phyloP scores from a whole-genome alignment of 2,797 vertebrate species.

The Xenops minutus region DNA sequence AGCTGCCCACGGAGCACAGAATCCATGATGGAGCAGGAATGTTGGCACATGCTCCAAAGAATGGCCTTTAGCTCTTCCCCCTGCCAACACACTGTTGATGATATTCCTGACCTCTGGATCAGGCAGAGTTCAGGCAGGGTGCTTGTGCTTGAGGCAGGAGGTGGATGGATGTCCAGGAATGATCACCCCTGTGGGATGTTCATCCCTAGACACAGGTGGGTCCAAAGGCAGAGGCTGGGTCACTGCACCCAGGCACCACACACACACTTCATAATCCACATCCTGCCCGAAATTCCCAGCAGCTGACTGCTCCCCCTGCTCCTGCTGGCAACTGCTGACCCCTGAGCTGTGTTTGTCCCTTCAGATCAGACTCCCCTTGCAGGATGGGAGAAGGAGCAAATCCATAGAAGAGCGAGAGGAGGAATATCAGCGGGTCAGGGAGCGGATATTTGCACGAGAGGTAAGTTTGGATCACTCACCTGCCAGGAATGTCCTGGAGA shows the following conservation, averaged over 20 bases:
- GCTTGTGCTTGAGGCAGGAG: not conserved
- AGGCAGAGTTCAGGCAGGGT: not conserved
- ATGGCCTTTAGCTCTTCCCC: not conserved
- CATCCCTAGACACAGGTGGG: not conserved
- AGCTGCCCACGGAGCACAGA: not conserved
- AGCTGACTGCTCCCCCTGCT: conserved; percentile 18
- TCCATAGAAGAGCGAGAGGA: conserved; percentile 98
- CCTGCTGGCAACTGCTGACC: conserved; percentile 67
- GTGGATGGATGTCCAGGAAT: not conserved
- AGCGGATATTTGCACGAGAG: conserved; percentile 98
- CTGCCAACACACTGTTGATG: not conserved
- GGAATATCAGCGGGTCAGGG: conserved; percentile 97
- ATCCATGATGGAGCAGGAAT: not conserved
- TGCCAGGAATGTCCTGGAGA: not conserved
- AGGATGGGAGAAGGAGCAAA: conserved; percentile 97
- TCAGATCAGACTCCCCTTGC: conserved; percentile 97
- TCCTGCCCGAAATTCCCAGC: not conserved
- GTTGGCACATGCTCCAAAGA: not conserved
- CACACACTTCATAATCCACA: not conserved
- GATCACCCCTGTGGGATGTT: not conserved
- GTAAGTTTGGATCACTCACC: conserved; percentile 74
- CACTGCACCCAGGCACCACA: not conserved
- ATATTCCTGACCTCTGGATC: not conserved
- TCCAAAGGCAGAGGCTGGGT: not conserved
- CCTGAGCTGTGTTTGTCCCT: conserved; percentile 77